Base-by-base conservation (phyloP, 2,113 vertebrate species). In the Nicator chloris region DNA sequence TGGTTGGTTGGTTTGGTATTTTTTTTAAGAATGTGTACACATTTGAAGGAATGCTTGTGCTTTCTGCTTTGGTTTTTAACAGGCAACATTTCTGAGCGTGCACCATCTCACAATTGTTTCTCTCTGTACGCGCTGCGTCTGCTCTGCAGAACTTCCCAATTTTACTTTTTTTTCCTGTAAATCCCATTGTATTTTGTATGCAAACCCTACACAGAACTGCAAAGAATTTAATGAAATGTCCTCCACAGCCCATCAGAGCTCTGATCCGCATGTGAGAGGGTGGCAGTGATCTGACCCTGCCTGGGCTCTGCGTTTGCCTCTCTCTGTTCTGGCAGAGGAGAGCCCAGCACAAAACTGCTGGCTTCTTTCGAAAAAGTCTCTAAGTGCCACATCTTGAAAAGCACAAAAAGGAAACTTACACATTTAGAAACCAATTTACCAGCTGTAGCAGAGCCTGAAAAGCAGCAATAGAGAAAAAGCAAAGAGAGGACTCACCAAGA, bases 401-500 rank as follows among this genome's bases (percentile, higher is more conserved):
- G 88, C 59, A 71, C 7, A 31, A 78, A 75, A 37, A 77, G 69
- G 53, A 83, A 79, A 80, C 13, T 47, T 39, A 18, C 4, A 79
- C 33, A 40, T 56, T 78, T 65, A 86, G 82, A 88, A 93, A 86
- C n/a, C 0, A 11, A 76, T 50, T 26, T 11, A 13, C 44, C 10
- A 15, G 26, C 63, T 86, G 56, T n/a, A 78, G 44, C 44, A 47
- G 19, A 92, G 80, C 30, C 45, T 69, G 57, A 44, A 68, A 92
- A 79, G 42, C 60, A 57, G 92, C 60, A 88, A 80, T 2, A 20
- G 42, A 76, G 35, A 79, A 53, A 85, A 96, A 76, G 51, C n/a
- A 69, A 63, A 94, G 39, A 61, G 42, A 82, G 39, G 49, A 95
- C 94, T 97, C 86, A 96, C 94, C 94, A 94, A 92, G 79, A 88